Conservation (phyloP, 1,140 invertebrate genomes). For the Chrysopa pallens region DNA sequence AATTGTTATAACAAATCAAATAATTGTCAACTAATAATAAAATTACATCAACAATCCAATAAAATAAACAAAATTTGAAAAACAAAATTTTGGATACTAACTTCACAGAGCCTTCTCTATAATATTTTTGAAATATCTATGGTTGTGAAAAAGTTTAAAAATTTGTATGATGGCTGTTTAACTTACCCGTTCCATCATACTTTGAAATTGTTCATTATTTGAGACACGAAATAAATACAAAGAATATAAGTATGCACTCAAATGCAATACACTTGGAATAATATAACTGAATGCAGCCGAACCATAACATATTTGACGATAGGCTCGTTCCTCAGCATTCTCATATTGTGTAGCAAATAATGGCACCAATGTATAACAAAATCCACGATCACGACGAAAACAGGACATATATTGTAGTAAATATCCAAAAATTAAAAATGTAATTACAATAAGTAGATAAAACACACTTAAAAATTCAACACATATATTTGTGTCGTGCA, state of each 20-base stretch:
- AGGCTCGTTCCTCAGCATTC: conserved; percentile 21
- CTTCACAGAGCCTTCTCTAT: no score
- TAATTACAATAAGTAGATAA: conserved; percentile 44
- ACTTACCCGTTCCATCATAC: conserved; percentile 72
- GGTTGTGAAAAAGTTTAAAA: no score
- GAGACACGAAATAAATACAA: conserved; percentile 60
- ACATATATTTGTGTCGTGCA: conserved; percentile 32
- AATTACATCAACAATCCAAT: no score
- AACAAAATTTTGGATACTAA: no score
- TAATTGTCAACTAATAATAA: no score
- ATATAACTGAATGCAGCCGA: conserved; percentile 57
- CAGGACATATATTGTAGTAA: conserved; percentile 57
- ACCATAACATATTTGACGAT: conserved; percentile 43
- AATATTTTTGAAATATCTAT: no score
- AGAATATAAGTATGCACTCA: conserved; percentile 57
- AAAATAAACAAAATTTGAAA: no score
- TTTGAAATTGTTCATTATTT: conserved; percentile 73
- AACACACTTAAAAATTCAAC: conserved; percentile 39
- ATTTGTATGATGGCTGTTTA: no score
- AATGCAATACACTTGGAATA: conserved; percentile 58
- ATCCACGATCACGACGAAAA: conserved; percentile 56
- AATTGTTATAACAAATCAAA: no score
- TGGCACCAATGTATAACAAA: conserved; percentile 38
- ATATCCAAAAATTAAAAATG: conserved; percentile 48
- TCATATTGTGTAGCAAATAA: conserved; percentile 19